These are phyloP conservation scores for Mesocricetus auratus DNA, from an alignment of 2,113 vertebrate genomes.

Conservation along the genomic window DNA sequence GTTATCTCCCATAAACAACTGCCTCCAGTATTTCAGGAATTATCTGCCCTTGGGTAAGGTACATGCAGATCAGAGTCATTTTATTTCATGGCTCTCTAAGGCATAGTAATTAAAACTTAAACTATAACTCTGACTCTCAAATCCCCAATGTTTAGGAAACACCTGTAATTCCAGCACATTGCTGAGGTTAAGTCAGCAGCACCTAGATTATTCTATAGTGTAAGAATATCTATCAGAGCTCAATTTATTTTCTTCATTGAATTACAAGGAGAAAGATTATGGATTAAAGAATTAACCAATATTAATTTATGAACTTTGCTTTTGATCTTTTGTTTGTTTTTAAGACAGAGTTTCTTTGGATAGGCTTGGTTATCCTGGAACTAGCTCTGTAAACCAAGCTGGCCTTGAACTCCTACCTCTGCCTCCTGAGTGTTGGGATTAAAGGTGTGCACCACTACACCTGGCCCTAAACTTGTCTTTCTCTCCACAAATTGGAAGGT, in stretches of 20 bases:
- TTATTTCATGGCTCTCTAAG: not conserved
- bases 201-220: not conserved
- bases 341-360: not conserved
- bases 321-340: not conserved
- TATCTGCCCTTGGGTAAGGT: not conserved
- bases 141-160: not conserved
- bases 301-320: not conserved
- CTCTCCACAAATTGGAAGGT: not conserved
- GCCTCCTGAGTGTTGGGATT: not conserved
- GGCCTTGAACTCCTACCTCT: not conserved
- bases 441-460: not conserved
- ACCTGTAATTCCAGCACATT: not conserved
- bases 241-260: not conserved
- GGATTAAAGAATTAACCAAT: not conserved
- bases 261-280: not conserved
- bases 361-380: not conserved
- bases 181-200: not conserved
- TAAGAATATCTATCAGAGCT: not conserved
- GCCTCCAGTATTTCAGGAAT: not conserved
- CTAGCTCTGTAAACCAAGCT: not conserved
- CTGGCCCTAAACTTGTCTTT: not conserved
- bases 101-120: not conserved
- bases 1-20: no score
- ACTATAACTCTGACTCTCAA: not conserved
- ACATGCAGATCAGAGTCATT: not conserved